These are phyloP conservation scores for Tachina lurida DNA, from an alignment of 2,888 invertebrate species.

Conservation along the genomic window DNA sequence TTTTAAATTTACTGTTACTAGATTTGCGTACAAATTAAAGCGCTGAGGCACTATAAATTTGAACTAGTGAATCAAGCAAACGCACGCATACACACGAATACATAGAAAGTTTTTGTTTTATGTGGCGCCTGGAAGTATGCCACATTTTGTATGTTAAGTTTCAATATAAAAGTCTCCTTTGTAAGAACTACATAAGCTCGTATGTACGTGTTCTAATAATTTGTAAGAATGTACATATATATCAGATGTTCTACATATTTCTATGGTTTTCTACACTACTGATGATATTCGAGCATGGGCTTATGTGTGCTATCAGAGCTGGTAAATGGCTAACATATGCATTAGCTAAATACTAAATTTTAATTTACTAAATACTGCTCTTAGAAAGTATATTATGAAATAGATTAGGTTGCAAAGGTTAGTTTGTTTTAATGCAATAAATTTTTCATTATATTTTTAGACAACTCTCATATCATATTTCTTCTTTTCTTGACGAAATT, in stretches of 20 bases:
- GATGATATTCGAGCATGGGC: neutral
- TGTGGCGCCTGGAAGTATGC: conserved; percentile 37
- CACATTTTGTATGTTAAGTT: neutral
- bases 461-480: no score
- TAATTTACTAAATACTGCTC: no score
- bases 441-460: no score
- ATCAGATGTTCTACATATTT: conserved; percentile 9
- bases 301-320: neutral
- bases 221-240: neutral
- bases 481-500: no score
- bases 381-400: no score
- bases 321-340: neutral
- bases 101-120: neutral
- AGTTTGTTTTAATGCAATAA: no score
- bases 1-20: conserved; percentile 13
- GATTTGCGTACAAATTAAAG: conserved; percentile 5
- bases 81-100: neutral
- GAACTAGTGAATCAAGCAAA: neutral
- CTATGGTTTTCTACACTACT: neutral
- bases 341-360: no score
- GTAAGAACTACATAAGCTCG: neutral
- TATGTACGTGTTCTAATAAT: neutral
- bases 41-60: neutral
- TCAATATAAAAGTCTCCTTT: neutral
- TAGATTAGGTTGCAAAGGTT: no score